phyloP scores from a whole-genome alignment of 1,140 invertebrate genomes.

The Apocrypta bakeri region DNA sequence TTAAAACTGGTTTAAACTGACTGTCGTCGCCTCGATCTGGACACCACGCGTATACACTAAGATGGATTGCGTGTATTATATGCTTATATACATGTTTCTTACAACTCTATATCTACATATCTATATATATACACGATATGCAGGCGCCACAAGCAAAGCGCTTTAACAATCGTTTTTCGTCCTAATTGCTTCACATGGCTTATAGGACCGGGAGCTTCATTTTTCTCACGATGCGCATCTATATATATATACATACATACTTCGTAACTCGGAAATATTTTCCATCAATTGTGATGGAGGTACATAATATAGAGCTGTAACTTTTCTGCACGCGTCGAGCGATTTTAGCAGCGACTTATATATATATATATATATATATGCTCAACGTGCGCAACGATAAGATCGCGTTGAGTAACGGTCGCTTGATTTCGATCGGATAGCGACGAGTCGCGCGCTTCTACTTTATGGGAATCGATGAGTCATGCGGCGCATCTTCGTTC shows the following conservation, averaged over 20 bases:
- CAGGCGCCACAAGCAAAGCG: neutral
- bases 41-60: neutral
- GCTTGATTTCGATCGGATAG: neutral
- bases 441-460: too few relatives aligned
- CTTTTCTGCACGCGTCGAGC: too few relatives aligned
- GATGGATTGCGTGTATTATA: neutral
- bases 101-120: neutral
- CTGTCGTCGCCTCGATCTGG: conserved; percentile 58
- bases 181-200: conserved; percentile 58
- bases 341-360: neutral
- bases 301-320: too few relatives aligned
- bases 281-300: too few relatives aligned
- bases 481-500: too few relatives aligned
- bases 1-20: conserved; percentile 69
- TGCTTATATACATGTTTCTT: neutral
- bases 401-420: neutral
- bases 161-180: conserved; percentile 29
- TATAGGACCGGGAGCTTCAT: conserved; percentile 17
- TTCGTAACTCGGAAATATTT: too few relatives aligned
- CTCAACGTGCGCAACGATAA: neutral
- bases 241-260: too few relatives aligned
- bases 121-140: neutral
- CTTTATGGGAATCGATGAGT: too few relatives aligned
- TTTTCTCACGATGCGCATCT: conserved; percentile 40
- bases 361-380: too few relatives aligned